Evolutionary conservation across 2,113 vertebrate species (phyloP), one percentile per base, ranked within the genome.

Genomic region (Toxostoma redivivum): DNA sequence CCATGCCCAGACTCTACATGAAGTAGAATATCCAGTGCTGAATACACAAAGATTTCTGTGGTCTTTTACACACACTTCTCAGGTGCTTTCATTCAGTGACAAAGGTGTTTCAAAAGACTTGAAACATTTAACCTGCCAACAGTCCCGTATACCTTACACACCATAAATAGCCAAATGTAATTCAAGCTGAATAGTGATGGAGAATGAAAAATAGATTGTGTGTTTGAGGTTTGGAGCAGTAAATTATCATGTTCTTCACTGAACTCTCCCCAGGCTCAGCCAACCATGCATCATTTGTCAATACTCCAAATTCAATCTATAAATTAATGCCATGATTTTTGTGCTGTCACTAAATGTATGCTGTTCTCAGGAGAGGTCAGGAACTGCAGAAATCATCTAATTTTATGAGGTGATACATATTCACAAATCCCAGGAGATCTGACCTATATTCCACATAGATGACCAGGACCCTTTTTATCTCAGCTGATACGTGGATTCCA

Each of bases 131-230:
- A 81, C 15, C 27, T 64, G 44, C 48, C 69, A 84, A 30, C 3
- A 83, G 33, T 11, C 27, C 9, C 12, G 23, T 33, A 25, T 19
- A 61, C 47, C 15, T 84, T 60, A 76, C 9, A 47, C 28, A 65
- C 48, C 20, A 8, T 56, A 82, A 80, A 73, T 31, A 86, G 73
- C 61, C 82, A 94, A 95, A 94, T 76, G 58, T 65, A 76, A 95
- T 28, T 21, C 37, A 89, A 79, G 62, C 53, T 50, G 95, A 93
- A 91, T 9, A 61, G 64, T 84, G 95, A 95, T 44, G 93, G 53
- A 95, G 71, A 94, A 92, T 50, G 79, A 96, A 96, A 96, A 97
- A 92, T 69, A 88, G 79, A 91, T 56, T 31, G 74, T 22, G 56
- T 81, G 74, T 92, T 95, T 92, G 66, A 88, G 47, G 40, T 90